phyloP scores from a whole-genome alignment of 1,140 invertebrate species.

The Mesaphorura yosii region DNA sequence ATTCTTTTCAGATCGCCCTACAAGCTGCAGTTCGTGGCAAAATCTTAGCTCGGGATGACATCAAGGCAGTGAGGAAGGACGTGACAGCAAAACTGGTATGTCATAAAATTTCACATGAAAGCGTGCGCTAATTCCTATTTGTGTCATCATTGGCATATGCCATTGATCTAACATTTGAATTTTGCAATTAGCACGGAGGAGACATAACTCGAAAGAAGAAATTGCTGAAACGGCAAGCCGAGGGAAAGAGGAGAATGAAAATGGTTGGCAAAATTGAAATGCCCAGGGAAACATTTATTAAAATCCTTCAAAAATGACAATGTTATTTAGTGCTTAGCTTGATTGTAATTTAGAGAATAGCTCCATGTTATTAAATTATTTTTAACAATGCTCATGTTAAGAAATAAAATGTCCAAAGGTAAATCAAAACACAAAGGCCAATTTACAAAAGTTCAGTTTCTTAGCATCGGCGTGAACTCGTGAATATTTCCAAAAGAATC shows the following conservation, averaged over 20 bases:
- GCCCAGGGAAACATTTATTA: slow-evolving; percentile 86
- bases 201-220: slow-evolving; percentile 84
- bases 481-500: too few species aligned
- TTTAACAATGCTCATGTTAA: too few species aligned
- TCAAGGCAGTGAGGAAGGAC: slow-evolving; percentile 81
- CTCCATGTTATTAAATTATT: too few species aligned
- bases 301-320: slow-evolving; percentile 68
- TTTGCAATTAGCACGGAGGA: slow-evolving; percentile 70
- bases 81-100: slow-evolving; percentile 84
- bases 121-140: not conserved
- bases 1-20: slow-evolving; percentile 53
- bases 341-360: too few species aligned
- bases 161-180: slow-evolving; percentile 25
- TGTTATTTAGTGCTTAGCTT: too few species aligned
- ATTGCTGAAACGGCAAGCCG: slow-evolving; percentile 72
- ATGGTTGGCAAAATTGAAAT: slow-evolving; percentile 80
- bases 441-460: too few species aligned
- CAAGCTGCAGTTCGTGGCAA: slow-evolving; percentile 74
- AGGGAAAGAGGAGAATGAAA: slow-evolving; percentile 86
- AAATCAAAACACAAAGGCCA: too few species aligned
- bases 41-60: slow-evolving; percentile 71
- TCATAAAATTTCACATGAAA: not conserved
- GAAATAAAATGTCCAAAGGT: too few species aligned
- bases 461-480: too few species aligned
- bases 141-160: too few species aligned